phyloP scores from a whole-genome alignment of 2,888 invertebrate genomes.

The Emmelina monodactyla region DNA sequence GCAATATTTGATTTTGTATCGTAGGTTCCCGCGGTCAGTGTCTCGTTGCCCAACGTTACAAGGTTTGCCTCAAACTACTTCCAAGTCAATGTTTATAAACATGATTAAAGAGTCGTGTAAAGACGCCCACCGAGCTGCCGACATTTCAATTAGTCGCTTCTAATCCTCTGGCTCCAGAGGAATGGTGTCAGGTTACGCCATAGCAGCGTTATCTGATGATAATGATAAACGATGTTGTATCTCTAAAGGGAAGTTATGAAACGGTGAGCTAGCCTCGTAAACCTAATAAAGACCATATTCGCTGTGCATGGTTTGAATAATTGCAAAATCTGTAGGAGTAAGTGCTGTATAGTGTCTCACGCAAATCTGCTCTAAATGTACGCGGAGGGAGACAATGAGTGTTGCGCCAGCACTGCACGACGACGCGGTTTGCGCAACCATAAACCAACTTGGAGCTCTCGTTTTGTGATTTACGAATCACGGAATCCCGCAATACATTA shows the following conservation, averaged over 20 bases:
- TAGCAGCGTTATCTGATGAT: background rate
- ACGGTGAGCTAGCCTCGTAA: no score
- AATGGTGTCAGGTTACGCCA: constrained; percentile 5
- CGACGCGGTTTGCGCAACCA: constrained; percentile 17
- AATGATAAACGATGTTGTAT: constrained; percentile 2
- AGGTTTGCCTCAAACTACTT: constrained; percentile 27
- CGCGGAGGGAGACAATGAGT: constrained; percentile 38
- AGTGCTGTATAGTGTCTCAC: constrained; percentile 23
- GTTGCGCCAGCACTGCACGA: constrained; percentile 19
- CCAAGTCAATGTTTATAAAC: constrained; percentile 30
- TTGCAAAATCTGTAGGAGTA: background rate
- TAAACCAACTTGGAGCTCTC: constrained; percentile 24
- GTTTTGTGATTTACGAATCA: constrained; percentile 26
- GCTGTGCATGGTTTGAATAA: background rate
- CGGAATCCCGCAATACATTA: constrained; percentile 18
- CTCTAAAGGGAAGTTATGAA: constrained; percentile 1
- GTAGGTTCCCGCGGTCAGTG: constrained; percentile 32
- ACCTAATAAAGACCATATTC: no score
- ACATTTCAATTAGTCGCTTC: constrained; percentile 40
- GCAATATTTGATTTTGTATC: constrained; percentile 5
- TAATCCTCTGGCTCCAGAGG: constrained; percentile 23
- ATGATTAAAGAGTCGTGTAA: constrained; percentile 35
- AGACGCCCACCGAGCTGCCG: constrained; percentile 33
- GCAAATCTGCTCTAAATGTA: constrained; percentile 42
- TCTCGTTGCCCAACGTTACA: constrained; percentile 29